Evolutionary conservation across 2,888 invertebrate genomes (phyloP).

Genomic region (Mactromeris polynyma): DNA sequence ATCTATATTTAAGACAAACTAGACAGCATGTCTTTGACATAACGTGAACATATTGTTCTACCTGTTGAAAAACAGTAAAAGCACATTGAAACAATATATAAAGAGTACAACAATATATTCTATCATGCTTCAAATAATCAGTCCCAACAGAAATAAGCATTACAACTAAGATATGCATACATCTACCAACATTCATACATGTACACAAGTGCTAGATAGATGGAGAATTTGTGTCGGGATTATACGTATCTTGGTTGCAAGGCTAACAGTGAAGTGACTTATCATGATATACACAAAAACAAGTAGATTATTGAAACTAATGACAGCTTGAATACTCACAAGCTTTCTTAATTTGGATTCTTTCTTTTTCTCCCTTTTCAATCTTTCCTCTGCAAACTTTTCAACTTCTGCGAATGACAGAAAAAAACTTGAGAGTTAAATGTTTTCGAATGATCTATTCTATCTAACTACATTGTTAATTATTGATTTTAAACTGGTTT

Average conservation of each 20-base stretch:
- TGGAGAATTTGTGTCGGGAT: too few species aligned
- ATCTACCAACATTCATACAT: neutral
- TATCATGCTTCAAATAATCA: neutral
- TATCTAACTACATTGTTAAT: neutral
- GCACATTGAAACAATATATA: neutral
- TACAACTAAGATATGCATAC: neutral
- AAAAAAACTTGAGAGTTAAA: constrained; percentile 21
- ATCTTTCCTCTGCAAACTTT: constrained; percentile 92
- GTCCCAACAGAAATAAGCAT: neutral
- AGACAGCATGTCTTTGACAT: too few species aligned
- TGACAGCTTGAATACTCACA: constrained; percentile 81
- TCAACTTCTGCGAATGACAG: constrained; percentile 90
- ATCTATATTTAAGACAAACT: too few species aligned
- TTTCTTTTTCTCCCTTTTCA: constrained; percentile 89
- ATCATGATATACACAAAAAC: neutral
- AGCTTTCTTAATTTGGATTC: constrained; percentile 89
- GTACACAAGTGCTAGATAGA: neutral
- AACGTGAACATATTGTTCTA: too few species aligned
- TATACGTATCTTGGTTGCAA: neutral
- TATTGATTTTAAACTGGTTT: neutral
- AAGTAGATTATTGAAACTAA: constrained; percentile 39
- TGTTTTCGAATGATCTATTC: neutral
- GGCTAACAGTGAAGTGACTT: neutral
- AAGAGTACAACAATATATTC: neutral
- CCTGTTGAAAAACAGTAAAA: constrained; percentile 8